Conservation (phyloP, 2,113 vertebrate species). For the Engystomops pustulosus region DNA sequence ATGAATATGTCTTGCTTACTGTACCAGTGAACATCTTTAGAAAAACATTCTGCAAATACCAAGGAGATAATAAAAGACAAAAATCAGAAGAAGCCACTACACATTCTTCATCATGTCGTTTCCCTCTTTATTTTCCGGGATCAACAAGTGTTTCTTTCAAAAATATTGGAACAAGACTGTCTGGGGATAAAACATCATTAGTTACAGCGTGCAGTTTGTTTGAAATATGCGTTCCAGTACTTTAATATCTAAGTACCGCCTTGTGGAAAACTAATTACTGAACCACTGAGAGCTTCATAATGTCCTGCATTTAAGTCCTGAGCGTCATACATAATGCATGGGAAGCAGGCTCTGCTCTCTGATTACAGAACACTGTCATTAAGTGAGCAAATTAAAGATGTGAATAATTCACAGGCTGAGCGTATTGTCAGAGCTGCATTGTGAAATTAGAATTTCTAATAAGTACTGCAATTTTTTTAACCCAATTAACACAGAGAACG, state of each 20-base stretch:
- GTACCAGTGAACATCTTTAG: neutral
- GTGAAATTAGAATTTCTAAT: slow-evolving; percentile 92
- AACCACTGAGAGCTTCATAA: slow-evolving; percentile 87
- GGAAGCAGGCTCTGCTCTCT: slow-evolving; percentile 85
- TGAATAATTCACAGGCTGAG: slow-evolving; percentile 90
- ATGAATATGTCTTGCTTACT: neutral
- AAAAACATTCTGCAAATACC: neutral
- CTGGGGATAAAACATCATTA: slow-evolving; percentile 62
- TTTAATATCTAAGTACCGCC: slow-evolving; percentile 83
- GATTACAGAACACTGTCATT: slow-evolving; percentile 90
- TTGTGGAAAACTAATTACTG: slow-evolving; percentile 89
- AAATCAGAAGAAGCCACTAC: neutral
- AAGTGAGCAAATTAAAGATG: slow-evolving; percentile 91
- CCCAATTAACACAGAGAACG: slow-evolving; percentile 88
- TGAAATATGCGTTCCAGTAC: slow-evolving; percentile 62
- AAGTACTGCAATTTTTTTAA: slow-evolving; percentile 89
- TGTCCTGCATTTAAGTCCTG: slow-evolving; percentile 88
- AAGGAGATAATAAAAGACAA: neutral
- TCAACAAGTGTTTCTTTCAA: slow-evolving; percentile 58
- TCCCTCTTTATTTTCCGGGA: slow-evolving; percentile 36
- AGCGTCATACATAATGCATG: slow-evolving; percentile 89
- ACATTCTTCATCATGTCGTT: neutral
- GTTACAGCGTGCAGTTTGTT: slow-evolving; percentile 63
- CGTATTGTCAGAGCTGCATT: slow-evolving; percentile 86
- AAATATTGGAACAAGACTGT: slow-evolving; percentile 56